Evolutionary conservation across 2,113 vertebrate species (phyloP).

Genomic region (Solea solea): DNA sequence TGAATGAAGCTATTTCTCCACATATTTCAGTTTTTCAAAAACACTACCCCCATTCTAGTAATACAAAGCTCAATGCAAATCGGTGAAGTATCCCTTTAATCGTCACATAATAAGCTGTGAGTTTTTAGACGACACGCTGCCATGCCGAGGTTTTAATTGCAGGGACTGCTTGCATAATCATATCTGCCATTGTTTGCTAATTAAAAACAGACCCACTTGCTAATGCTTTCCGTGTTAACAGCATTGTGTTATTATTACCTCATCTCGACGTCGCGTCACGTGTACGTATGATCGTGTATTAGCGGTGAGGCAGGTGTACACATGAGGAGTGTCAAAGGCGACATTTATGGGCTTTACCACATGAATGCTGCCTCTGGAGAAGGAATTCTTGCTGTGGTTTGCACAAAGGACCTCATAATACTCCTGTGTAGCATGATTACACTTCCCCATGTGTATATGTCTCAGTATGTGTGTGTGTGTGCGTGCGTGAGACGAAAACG

Average conservation of each 20-base stretch:
- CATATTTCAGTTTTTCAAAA: too few species aligned
- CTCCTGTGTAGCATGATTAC: constrained; percentile 48
- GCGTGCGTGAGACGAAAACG: constrained; percentile 44
- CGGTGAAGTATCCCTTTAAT: too few species aligned
- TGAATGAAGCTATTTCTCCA: too few species aligned
- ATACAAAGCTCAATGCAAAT: too few species aligned
- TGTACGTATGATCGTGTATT: neutral
- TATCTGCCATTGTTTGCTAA: constrained; percentile 13
- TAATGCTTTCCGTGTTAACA: constrained; percentile 29
- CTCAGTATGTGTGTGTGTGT: constrained; percentile 14
- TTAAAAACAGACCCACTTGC: constrained; percentile 43
- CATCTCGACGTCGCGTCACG: constrained; percentile 1
- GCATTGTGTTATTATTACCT: constrained; percentile 2
- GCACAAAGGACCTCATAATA: constrained; percentile 54
- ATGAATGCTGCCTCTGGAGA: constrained; percentile 30
- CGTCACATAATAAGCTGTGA: too few species aligned
- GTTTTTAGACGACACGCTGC: neutral
- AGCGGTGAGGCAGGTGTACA: constrained; percentile 40
- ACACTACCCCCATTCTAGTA: too few species aligned
- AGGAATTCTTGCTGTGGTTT: constrained; percentile 46
- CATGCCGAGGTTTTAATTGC: constrained; percentile 32
- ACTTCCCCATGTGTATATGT: constrained; percentile 48
- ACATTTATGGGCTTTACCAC: constrained; percentile 63
- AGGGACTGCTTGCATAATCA: constrained; percentile 19
- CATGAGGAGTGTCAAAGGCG: constrained; percentile 23